phyloP scores from a whole-genome alignment of 2,797 vertebrate species.

The Scleropages formosus region DNA sequence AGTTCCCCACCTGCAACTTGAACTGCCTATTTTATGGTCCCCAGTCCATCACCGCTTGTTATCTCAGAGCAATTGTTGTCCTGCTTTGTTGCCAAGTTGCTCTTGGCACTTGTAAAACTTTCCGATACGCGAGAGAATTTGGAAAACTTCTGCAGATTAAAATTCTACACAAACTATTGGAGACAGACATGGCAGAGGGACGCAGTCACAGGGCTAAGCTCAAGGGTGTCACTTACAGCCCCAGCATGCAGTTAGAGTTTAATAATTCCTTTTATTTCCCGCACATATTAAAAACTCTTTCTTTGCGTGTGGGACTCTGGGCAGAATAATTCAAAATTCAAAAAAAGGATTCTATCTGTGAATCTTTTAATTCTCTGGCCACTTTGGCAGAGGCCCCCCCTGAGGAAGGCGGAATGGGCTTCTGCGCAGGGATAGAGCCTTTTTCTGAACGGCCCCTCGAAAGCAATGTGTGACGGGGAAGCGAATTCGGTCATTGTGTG shows the following conservation, averaged over 20 bases:
- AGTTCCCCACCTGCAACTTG: too few relatives aligned
- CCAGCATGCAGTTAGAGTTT: background rate
- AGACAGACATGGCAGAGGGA: slow-evolving; percentile 8
- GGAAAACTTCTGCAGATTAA: background rate
- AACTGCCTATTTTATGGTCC: background rate
- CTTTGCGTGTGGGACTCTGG: background rate
- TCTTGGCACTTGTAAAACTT: background rate
- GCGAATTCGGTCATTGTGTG: slow-evolving; percentile 60
- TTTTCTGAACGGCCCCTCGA: slow-evolving; percentile 25
- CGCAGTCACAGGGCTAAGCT: background rate
- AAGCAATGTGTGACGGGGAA: slow-evolving; percentile 55
- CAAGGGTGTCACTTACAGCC: slow-evolving; percentile 1
- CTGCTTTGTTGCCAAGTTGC: background rate
- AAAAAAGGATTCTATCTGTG: background rate
- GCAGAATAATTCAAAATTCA: background rate
- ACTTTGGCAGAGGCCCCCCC: background rate
- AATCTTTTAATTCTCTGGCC: background rate
- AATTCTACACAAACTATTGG: background rate
- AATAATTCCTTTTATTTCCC: background rate
- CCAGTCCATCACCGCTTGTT: too few relatives aligned
- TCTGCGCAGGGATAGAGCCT: background rate
- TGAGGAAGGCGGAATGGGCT: slow-evolving; percentile 1
- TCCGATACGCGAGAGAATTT: background rate
- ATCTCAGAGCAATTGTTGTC: background rate
- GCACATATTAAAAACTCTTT: slow-evolving; percentile 9